phyloP scores from a whole-genome alignment of 92 coral and sea anemone genomes.

The Isaurus tuberculatus region DNA sequence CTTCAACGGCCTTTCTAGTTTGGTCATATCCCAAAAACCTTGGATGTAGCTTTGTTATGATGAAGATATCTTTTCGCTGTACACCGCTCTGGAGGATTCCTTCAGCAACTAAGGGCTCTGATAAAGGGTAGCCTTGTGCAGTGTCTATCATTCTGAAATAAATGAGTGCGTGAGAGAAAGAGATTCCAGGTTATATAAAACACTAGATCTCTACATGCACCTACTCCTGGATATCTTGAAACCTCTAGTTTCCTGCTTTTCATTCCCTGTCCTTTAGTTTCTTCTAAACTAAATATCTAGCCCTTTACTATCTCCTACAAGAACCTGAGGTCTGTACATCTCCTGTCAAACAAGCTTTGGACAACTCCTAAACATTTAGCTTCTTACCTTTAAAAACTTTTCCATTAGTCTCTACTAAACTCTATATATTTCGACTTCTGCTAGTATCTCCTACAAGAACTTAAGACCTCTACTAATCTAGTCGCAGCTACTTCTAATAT shows the following conservation, averaged over 20 bases:
- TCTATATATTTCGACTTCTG: too few species aligned
- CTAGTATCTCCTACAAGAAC: too few species aligned
- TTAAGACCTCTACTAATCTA: too few species aligned
- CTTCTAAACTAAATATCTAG: not conserved
- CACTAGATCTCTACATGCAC: not conserved
- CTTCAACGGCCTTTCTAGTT: constrained; percentile 78
- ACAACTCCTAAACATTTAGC: too few species aligned
- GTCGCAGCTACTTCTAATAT: too few species aligned
- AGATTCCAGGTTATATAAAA: too few species aligned
- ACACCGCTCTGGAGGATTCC: constrained; percentile 85
- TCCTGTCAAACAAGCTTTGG: too few species aligned
- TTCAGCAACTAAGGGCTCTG: constrained; percentile 80
- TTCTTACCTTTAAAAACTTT: too few species aligned
- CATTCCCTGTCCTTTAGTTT: not conserved
- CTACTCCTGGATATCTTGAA: not conserved
- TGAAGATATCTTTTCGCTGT: constrained; percentile 82
- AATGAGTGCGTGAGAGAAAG: not conserved
- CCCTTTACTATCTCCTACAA: too few species aligned
- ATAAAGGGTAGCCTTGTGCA: constrained; percentile 88
- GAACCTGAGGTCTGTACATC: too few species aligned
- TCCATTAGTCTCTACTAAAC: too few species aligned
- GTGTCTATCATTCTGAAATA: constrained; percentile 85
- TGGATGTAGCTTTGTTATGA: constrained; percentile 95
- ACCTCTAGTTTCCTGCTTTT: not conserved
- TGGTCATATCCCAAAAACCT: constrained; percentile 82